Percentiles rank a stretch among this genome's conserved stretches.
Evolutionary conservation across 30 jellyfish, hydroid and myxozoan species (phyloP).

Genomic region (Chironex yamaguchii): DNA sequence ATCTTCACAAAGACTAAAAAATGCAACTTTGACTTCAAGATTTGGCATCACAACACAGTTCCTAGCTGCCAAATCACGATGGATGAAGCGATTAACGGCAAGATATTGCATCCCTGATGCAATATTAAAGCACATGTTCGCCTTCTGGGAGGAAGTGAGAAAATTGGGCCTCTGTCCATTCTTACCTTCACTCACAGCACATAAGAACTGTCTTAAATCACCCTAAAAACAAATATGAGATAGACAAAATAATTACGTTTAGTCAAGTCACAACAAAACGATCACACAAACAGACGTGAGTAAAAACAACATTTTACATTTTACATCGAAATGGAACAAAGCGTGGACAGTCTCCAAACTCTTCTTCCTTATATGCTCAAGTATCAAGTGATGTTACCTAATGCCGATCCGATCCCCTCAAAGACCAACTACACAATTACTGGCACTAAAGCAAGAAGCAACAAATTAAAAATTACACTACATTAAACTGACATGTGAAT

Average conservation of each 20-base stretch:
- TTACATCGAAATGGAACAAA: no score
- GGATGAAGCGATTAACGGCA: constrained; percentile 75
- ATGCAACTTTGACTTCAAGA: constrained; percentile 81
- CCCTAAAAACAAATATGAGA: constrained; percentile 67
- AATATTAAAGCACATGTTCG: constrained; percentile 65
- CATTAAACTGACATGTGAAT: no score
- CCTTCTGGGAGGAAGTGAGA: constrained; percentile 39
- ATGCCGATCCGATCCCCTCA: no score
- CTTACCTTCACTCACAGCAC: background rate
- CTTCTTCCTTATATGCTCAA: no score
- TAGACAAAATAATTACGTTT: background rate
- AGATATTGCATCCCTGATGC: constrained; percentile 94
- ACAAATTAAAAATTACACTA: no score
- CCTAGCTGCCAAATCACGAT: constrained; percentile 96
- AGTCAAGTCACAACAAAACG: background rate
- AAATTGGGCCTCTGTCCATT: constrained; percentile 2
- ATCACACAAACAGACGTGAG: no score
- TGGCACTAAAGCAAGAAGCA: no score
- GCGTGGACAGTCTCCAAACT: no score
- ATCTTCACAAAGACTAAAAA: constrained; percentile 87
- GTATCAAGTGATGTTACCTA: no score
- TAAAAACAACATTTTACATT: no score
- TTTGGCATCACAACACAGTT: constrained; percentile 88
- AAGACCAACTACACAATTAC: no score
- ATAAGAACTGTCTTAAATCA: constrained; percentile 70